phyloP scores from a whole-genome alignment of 1,140 invertebrate genomes.

The Gerris buenoi region DNA sequence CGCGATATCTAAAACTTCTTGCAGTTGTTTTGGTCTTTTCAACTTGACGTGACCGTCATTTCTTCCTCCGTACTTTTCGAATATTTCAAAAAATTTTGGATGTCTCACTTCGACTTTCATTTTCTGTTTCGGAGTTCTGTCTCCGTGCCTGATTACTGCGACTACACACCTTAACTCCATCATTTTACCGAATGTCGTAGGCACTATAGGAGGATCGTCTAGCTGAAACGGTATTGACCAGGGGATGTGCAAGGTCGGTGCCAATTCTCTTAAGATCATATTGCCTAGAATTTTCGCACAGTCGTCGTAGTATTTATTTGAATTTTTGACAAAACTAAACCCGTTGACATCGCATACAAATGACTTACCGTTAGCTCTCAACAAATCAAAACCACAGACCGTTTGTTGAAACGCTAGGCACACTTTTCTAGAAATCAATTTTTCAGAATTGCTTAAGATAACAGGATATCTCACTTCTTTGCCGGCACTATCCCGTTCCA shows the following conservation, averaged over 20 bases:
- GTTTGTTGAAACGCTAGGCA: constrained; percentile 97
- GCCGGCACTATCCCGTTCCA: constrained; percentile 93
- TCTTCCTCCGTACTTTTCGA: constrained; percentile 92
- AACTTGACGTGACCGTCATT: constrained; percentile 93
- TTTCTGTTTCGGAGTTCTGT: constrained; percentile 98
- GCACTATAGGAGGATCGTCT: constrained; percentile 96
- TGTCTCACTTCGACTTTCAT: constrained; percentile 99
- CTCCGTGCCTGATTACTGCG: constrained; percentile 95
- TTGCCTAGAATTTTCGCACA: constrained; percentile 95
- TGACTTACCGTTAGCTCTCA: constrained; percentile 93
- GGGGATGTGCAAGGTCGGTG: constrained; percentile 87
- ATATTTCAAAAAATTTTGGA: constrained; percentile 96
- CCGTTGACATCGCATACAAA: constrained; percentile 99
- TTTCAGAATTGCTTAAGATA: constrained; percentile 92
- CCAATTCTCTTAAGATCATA: constrained; percentile 80
- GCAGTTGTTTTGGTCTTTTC: constrained; percentile 92
- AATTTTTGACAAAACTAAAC: constrained; percentile 99
- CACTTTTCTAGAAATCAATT: constrained; percentile 96
- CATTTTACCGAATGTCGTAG: constrained; percentile 98
- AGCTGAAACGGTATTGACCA: constrained; percentile 93
- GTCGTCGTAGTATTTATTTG: constrained; percentile 99
- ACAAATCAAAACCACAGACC: constrained; percentile 97
- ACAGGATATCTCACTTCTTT: constrained; percentile 83
- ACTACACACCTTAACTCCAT: constrained; percentile 98
- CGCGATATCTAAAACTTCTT: constrained; percentile 92